Evolutionary conservation across 2,113 vertebrate species (phyloP), one percentile per base, ranked within the genome.

Genomic region (Clarias macrocephalus): DNA sequence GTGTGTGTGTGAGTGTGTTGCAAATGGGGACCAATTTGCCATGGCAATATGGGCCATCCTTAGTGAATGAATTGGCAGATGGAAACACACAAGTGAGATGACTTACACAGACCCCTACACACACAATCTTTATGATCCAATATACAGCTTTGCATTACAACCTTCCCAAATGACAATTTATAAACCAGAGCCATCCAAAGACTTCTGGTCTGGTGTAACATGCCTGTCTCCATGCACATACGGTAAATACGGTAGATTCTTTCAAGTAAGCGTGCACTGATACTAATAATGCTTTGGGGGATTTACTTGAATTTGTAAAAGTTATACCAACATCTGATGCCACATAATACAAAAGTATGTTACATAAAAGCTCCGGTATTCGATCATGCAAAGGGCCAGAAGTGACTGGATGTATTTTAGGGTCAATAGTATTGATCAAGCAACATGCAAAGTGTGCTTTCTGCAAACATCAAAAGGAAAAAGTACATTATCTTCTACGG

Each of bases 21-120:
- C 13, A 72, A 70, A 16, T 28, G 62, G 62, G 84, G 73, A 88
- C 87, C 65, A 84, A 88, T 90, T 86, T 86, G 73, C 48, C 37
- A 86, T 62, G 70, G 80, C 25, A 63, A 63, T 54, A 88, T 84
- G 80, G 75, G 83, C 70, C 54, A 28, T 56, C 21, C 65, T 65
- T 86, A 85, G 42, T 85, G 79, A 88, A 90, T 68, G 70, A 80
- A 85, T 85, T 66, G 63, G 85, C 89, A 90, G 87, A 90, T 90
- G 89, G 85, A 65, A 83, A 63, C 30, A 82, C 59, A 82, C 66
- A 62, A 33, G 30, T 52, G 59, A 62, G 66, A 82, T 28, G 23
- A 85, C 33, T 59, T 57, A 76, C 8, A 85, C 42, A 76, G 37
- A 86, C 75, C 70, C n/a, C 19, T 63, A 68, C 52, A 68, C 59